A percentile compares a stretch with the other conserved stretches of the same genome.
These are phyloP conservation scores for Drosophila arizonae DNA, from an alignment of 1,140 invertebrate genomes.

Conservation along the genomic window DNA sequence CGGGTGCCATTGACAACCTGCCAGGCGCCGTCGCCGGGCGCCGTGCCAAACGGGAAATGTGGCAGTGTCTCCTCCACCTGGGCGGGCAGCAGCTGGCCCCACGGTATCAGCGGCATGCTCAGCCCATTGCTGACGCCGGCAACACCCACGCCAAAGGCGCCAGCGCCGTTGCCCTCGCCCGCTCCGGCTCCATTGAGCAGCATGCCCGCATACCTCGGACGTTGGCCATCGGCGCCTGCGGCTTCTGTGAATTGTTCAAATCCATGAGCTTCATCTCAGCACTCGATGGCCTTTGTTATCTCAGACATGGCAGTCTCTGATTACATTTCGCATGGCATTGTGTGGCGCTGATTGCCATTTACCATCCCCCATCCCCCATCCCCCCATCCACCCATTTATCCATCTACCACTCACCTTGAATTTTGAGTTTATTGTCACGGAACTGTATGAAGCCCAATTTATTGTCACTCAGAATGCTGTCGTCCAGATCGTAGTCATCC, in stretches of 20 bases:
- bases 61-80: constrained; percentile 83
- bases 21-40: constrained; percentile 84
- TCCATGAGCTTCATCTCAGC: constrained; percentile 37
- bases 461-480: constrained; percentile 82
- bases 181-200: constrained; percentile 63
- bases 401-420: constrained; percentile 74
- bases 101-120: constrained; percentile 77
- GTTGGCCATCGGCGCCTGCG: constrained; percentile 72
- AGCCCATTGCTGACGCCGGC: constrained; percentile 30
- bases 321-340: constrained; percentile 43
- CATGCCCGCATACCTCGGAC: constrained; percentile 70
- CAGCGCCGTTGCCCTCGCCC: constrained; percentile 26
- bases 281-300: constrained; percentile 39
- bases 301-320: constrained; percentile 28
- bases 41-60: constrained; percentile 82
- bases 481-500: constrained; percentile 82
- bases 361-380: constrained; percentile 27
- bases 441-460: constrained; percentile 82
- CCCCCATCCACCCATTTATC: no score
- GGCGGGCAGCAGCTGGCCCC: constrained; percentile 72
- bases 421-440: constrained; percentile 83
- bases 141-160: constrained; percentile 46
- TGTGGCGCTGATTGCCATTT: constrained; percentile 39
- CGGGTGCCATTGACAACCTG: constrained; percentile 86
- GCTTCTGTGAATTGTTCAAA: constrained; percentile 61